A percentile compares a stretch with the other conserved stretches of the same genome.
phyloP scores from a whole-genome alignment of 1,140 invertebrate species.

The Saccostrea echinata region DNA sequence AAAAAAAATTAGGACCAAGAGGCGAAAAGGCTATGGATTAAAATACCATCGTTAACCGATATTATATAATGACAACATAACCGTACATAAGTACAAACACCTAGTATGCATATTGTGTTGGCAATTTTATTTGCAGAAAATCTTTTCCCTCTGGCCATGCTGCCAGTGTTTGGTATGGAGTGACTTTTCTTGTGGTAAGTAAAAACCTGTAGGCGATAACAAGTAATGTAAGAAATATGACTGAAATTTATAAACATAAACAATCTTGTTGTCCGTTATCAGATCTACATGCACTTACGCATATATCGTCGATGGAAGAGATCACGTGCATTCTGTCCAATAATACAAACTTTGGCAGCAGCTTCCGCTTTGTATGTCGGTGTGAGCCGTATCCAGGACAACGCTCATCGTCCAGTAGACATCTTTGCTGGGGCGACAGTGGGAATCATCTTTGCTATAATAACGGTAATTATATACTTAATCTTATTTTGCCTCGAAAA shows the following conservation, averaged over 20 bases:
- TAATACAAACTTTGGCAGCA: slow-evolving; percentile 36
- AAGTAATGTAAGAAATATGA: not conserved
- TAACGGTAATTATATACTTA: slow-evolving; percentile 13
- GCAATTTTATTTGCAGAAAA: slow-evolving; percentile 40
- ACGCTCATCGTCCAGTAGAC: slow-evolving; percentile 44
- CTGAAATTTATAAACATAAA: not conserved
- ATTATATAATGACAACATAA: too few relatives aligned
- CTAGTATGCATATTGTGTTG: too few relatives aligned
- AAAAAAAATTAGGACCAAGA: too few relatives aligned
- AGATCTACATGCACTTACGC: slow-evolving; percentile 48
- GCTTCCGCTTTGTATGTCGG: slow-evolving; percentile 17
- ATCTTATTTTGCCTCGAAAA: not conserved
- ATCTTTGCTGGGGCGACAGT: slow-evolving; percentile 40
- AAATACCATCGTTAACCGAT: too few relatives aligned
- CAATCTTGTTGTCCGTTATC: not conserved
- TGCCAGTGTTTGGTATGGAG: not conserved
- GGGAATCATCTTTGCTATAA: slow-evolving; percentile 7
- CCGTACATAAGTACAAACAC: too few relatives aligned
- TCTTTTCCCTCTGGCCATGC: slow-evolving; percentile 51
- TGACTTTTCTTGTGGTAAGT: slow-evolving; percentile 2
- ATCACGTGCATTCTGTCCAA: slow-evolving; percentile 19
- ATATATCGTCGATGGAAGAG: not conserved
- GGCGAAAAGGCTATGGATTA: too few relatives aligned
- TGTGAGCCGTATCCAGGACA: slow-evolving; percentile 43
- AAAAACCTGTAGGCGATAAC: not conserved